Evolutionary conservation across 2,888 invertebrate species (phyloP), one percentile per base, ranked within the genome.

Genomic region (Epistrophella euchroma): DNA sequence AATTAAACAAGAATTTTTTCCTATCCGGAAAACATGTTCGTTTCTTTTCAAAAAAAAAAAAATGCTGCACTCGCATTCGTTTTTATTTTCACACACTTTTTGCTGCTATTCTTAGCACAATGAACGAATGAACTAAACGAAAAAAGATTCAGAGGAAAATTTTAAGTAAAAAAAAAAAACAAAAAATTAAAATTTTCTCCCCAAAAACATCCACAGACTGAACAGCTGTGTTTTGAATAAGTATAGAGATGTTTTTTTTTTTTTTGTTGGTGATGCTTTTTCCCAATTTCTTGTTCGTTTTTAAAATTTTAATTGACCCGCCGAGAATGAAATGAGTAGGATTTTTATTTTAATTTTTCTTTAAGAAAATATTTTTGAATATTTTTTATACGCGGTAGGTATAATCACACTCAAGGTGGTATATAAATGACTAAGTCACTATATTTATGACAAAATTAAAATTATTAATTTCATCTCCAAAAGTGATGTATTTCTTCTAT

Each of bases 81-180:
- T 77, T 40, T 22, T 40, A 37, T 58, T 71, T 58, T 52, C 70
- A 64, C 47, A 81, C 68, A 77, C 81, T 77, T 77, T 77, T 82
- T 40, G 45, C 19, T 70, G 50, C 58, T 86, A 86, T 86, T 86
- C 74, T 82, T 82, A 86, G 86, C 70, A 56, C 62, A 43, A 62
- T 71, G 58, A 77, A 82, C 73, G 62, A 55, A 66, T 66, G 60
- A 85, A 80, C 84, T 85, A 72, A 80, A 71, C 45, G 11, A 60
- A 71, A 58, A 22, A 72, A 77, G 15, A 56, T 62, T 28, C 25
- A 45, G 22, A 58, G 25, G 19, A 47, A 64, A 73, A 66, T 58
- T 32, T 17, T 25, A 71, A 17, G 35, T 25, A 71, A 17, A 25
- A 78, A 43, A 15, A 40, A 47, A 55, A 47, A 17, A 73, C 64